Base-by-base conservation (phyloP, 2,888 invertebrate species). In the Desoria tigrina region DNA sequence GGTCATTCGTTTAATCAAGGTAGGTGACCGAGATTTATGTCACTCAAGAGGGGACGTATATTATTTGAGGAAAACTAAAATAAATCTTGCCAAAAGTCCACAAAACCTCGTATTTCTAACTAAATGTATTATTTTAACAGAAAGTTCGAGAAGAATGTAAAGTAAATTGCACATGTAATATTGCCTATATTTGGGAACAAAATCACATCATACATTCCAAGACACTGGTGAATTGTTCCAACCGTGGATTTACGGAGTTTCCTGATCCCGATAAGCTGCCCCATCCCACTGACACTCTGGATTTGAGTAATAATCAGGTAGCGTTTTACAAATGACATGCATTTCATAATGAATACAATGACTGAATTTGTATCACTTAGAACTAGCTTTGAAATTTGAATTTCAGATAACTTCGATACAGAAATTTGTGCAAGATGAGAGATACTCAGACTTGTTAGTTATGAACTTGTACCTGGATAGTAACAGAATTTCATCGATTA, bases 381-480 rank as follows among this genome's bases (percentile, higher is more conserved):
- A n/a, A n/a, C n/a, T n/a, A n/a, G n/a, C n/a, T n/a, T n/a, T n/a
- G n/a, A n/a, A n/a, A n/a, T n/a, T n/a, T n/a, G n/a, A n/a, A n/a
- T n/a, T 49, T 49, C 81, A 88, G 87, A 86, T 90, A 68, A 82
- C 81, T 58, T 84, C 86, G 65, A 81, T 90, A 69, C 81, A 83
- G 54, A 84, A 85, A 7, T 81, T 90, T 61, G 82, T 85, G 1
- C 85, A 84, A 42, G 89, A 90, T 79, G 84, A 84, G 0, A 81
- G 84, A 65, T 92, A 90, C 79, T 26, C 56, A 3, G 59, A 66
- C 23, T 83, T 84, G 70, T 83, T 83, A 66, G 84, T 92, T 0
- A 82, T 86, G 45, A 90, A 92, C 78, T 81, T 93, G 27, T 88
- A 89, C 78, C 78, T 92, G 77, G 90, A 91, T 77, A 85, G 89